Percentiles rank a stretch among this genome's conserved stretches.
Evolutionary conservation across 2,888 invertebrate genomes (phyloP).

Genomic region (Lingula anatina): DNA sequence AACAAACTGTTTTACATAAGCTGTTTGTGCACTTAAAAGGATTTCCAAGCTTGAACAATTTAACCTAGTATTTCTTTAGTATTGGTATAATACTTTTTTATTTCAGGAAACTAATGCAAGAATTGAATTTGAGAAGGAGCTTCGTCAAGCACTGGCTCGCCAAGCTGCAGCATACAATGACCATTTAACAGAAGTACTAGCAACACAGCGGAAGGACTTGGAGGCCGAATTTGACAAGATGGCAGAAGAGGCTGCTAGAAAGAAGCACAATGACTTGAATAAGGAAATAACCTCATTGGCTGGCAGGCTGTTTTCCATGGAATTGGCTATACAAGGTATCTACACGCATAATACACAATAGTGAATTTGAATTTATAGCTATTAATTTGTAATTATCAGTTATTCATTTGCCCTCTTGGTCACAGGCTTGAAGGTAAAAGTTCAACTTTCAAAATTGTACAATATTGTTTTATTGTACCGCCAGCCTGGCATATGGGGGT

Average conservation of each 20-base stretch:
- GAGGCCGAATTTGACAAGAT: constrained; percentile 52
- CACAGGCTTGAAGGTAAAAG: no score
- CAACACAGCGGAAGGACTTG: constrained; percentile 59
- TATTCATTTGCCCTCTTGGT: no score
- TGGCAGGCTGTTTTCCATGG: constrained; percentile 71
- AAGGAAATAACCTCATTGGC: constrained; percentile 68
- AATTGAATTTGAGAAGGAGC: constrained; percentile 59
- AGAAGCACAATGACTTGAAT: constrained; percentile 66
- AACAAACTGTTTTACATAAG: no score
- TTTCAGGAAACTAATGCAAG: no score
- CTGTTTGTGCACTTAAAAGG: no score
- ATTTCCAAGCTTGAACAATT: no score
- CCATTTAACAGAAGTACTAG: constrained; percentile 58
- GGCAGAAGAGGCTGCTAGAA: constrained; percentile 63
- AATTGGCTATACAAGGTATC: constrained; percentile 69
- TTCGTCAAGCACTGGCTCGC: constrained; percentile 73
- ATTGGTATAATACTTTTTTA: no score
- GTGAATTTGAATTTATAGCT: background rate
- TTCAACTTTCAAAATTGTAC: no score
- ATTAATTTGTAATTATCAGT: no score
- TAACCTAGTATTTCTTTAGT: no score
- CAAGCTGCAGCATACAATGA: constrained; percentile 84
- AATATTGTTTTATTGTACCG: no score
- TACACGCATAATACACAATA: background rate
- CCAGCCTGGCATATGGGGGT: no score